Base-by-base conservation (phyloP, 1,140 invertebrate species). In the Bathynomus jamesi region DNA sequence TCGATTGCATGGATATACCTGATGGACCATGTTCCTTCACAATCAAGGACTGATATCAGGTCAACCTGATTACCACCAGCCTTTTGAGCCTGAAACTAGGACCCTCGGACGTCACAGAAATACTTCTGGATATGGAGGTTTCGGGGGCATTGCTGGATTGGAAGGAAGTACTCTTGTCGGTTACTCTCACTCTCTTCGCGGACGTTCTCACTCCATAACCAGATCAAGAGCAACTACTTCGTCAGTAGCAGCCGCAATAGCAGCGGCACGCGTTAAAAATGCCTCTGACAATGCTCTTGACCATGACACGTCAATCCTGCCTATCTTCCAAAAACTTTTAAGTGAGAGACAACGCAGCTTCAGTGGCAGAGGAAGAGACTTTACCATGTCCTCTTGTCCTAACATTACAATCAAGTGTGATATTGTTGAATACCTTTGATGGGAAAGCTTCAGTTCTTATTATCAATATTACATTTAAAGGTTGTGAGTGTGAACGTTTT, bases 331-430 rank as follows among this genome's bases (percentile, higher is more conserved):
- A 77, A 94, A 94, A 82, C 85, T 94, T 30, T 85, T 94, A 60
- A 92, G 90, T 25, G 91, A 94, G 80, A 85, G 91, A 73, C 89
- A 90, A 78, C 69, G 78, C 64, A 77, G 76, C 29, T 73, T 72
- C 27, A 66, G 69, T 24, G 69, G 78, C 32, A 71, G 74, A 46
- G 78, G 78, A 66, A 76, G 78, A 24, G 89, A 61, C 86, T 79
- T 87, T n/a, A 89, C 89, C 68, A 91, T 93, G 65, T 87, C 92
- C 75, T 94, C 92, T 76, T 95, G 93, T 83, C 93, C 93, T 7
- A 95, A 94, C 85, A 94, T 95, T 83, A 93, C 92, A 31, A 94
- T 96, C 77, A 96, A 95, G 83, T 95, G 93, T 85, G 93, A 96
- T 85, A 95, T 96, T 78, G 93, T 95, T 76, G 93, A 95, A 81